Conservation (phyloP, 2,888 invertebrate species). For the Notodromas monacha region DNA sequence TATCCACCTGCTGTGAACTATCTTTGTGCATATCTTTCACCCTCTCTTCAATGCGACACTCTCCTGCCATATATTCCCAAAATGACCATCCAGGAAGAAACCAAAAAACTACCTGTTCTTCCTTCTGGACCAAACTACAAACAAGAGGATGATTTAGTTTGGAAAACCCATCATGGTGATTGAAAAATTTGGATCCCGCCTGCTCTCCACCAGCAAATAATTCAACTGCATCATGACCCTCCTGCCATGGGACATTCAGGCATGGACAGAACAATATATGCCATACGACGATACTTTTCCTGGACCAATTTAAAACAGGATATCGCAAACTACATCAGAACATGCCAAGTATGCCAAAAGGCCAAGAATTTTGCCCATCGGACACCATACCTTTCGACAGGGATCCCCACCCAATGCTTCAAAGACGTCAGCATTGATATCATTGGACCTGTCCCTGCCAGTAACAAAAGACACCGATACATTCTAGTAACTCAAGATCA, state of each 20-base stretch:
- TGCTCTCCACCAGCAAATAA: conserved; percentile 4
- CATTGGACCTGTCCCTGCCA: conserved; percentile 4
- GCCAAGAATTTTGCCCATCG: conserved; percentile 4
- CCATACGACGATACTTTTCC: conserved; percentile 4
- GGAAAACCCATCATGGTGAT: conserved; percentile 2
- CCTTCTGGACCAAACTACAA: conserved; percentile 4
- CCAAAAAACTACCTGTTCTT: conserved; percentile 1
- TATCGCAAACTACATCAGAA: conserved; percentile 1
- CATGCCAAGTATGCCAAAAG: conserved; percentile 4
- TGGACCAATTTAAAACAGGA: conserved; percentile 4
- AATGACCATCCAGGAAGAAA: conserved; percentile 4
- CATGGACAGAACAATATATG: conserved; percentile 4
- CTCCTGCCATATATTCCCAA: conserved; percentile 4
- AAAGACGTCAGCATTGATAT: conserved; percentile 4
- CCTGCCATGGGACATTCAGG: conserved; percentile 4
- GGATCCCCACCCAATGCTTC: conserved; percentile 4
- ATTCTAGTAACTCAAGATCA: conserved; percentile 4
- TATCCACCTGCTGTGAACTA: conserved; percentile 4
- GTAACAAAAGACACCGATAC: conserved; percentile 4
- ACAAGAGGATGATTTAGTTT: conserved; percentile 4
- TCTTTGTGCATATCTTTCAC: conserved; percentile 2
- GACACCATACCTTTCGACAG: conserved; percentile 2
- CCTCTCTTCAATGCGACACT: conserved; percentile 4
- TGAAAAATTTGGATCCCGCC: conserved; percentile 2
- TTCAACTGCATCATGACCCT: conserved; percentile 4